phyloP scores from a whole-genome alignment of 2,797 vertebrate genomes.

The Muscicapa striata region DNA sequence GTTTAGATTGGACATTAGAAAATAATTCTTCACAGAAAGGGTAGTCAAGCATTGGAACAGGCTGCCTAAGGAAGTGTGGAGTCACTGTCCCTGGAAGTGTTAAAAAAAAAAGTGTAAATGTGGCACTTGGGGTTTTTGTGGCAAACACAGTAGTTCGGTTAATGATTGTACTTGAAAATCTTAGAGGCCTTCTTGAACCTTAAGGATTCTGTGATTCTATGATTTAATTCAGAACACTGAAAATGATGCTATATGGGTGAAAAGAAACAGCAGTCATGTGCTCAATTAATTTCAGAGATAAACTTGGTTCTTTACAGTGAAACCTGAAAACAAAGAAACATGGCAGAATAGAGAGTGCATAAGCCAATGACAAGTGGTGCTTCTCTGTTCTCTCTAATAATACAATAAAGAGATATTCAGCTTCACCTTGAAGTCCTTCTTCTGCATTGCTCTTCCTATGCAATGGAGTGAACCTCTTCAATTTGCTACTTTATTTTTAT shows the following conservation, averaged over 20 bases:
- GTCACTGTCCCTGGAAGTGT: neutral
- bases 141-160: neutral
- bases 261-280: neutral
- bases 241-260: neutral
- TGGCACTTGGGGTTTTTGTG: neutral
- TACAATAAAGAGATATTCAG: conserved; percentile 27
- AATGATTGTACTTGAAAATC: neutral
- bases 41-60: neutral
- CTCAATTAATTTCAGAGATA: conserved; percentile 30
- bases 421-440: conserved; percentile 31
- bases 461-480: conserved; percentile 49
- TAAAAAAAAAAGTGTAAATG: neutral
- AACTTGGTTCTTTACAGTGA: conserved; percentile 15
- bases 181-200: neutral
- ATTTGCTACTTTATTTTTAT: conserved; percentile 55
- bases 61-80: neutral
- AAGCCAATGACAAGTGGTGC: conserved; percentile 45
- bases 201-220: neutral
- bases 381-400: conserved; percentile 47
- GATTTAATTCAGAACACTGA: neutral
- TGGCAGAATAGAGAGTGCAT: neutral
- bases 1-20: neutral
- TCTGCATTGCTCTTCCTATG: conserved; percentile 14
- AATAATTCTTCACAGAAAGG: neutral
- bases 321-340: conserved; percentile 10